Evolutionary conservation across 2,113 vertebrate species (phyloP).

Genomic region (Promerops cafer): DNA sequence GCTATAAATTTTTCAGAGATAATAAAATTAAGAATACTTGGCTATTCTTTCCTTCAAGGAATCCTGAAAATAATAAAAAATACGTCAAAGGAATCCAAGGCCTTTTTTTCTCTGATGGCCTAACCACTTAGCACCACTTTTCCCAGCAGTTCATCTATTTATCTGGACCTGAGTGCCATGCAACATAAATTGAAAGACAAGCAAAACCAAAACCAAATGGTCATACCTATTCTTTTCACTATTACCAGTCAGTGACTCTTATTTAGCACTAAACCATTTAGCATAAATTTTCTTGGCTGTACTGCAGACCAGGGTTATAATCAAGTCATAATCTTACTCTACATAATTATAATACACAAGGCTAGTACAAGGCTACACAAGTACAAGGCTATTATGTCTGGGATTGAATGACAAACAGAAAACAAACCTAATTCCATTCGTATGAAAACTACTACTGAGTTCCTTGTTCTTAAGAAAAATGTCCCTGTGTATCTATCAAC

Average conservation of each 20-base stretch:
- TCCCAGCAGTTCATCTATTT: background rate
- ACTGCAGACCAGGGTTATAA: background rate
- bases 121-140: background rate
- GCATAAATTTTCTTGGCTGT: background rate
- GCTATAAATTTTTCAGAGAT: background rate
- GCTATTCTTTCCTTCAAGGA: background rate
- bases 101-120: background rate
- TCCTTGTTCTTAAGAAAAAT: background rate
- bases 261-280: background rate
- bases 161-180: background rate
- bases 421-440: background rate
- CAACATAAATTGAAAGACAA: background rate
- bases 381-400: background rate
- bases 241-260: background rate
- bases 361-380: background rate
- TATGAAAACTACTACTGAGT: background rate
- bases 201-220: background rate
- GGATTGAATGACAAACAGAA: slow-evolving; percentile 1
- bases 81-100: background rate
- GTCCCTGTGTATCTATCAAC: background rate
- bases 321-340: background rate
- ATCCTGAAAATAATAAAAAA: background rate
- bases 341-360: background rate
- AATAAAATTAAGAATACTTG: background rate
- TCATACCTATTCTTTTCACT: background rate